Base-by-base conservation (phyloP, 1,140 invertebrate genomes). In the Temnothorax curvispinosus region DNA sequence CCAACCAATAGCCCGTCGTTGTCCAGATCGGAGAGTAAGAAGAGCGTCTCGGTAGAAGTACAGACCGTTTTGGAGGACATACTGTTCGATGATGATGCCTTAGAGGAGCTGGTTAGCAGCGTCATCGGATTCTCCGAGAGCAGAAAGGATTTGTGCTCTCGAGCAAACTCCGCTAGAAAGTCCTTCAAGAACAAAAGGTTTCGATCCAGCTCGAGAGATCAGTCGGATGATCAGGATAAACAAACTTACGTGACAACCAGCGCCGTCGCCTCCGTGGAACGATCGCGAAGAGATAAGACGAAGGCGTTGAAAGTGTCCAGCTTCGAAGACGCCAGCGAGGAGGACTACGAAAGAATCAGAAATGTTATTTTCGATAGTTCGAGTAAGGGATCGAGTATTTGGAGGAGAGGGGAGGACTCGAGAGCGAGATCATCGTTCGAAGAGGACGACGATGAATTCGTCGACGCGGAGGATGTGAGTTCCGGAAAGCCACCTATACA, bases 11-110 rank as follows among this genome's bases (percentile, higher is more conserved):
- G 93, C 71, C 81, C 89, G 1, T 87, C 91, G 54, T 72, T 93
- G 72, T 94, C 92, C 15, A 93, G 92, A 38, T 91, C 91, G 0
- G 90, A 89, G 1, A 94, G 93, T 65, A 94, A 92, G 15, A 91
- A 77, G 18, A 94, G 91, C 50, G 92, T 94, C 44, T 95, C 94
- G 2, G 93, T 95, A 1, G 78, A 94, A 54, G 93, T 95, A 35
- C 95, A 95, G 86, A 95, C 94, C 15, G 94, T 93, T 65, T 93
- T 95, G 21, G 93, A 95, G 0, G 92, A 94, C 9, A 47, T 86
- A 44, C 27, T 87, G 32, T 9, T 74, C 7, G 62, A 74, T 3
- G 76, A 86, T 11, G 81, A 78, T 4, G n/a, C n/a, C 5, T 32
- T 67, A 13, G 52, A 72, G 1, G 87, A 82, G n/a, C 18, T 72